Percentiles rank a stretch among this genome's conserved stretches.
phyloP scores from a whole-genome alignment of 2,797 vertebrate genomes.

The Oreochromis grahami region DNA sequence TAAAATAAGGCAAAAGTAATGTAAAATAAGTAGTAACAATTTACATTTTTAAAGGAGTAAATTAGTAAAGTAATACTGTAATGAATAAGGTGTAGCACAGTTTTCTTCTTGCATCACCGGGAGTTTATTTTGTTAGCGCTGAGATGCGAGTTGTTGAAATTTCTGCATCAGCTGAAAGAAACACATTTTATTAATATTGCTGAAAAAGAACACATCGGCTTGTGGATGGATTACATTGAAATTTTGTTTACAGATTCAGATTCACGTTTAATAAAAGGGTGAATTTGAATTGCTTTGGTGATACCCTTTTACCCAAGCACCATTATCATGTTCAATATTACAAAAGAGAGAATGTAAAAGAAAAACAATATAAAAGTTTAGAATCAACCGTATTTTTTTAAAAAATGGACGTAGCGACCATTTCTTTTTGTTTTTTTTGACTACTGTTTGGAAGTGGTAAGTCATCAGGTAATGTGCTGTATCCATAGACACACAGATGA shows the following conservation, averaged over 20 bases:
- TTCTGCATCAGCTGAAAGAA: neutral
- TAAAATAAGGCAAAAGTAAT: neutral
- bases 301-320: neutral
- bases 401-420: rapidly evolving
- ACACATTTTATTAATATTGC: neutral
- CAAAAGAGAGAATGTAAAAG: neutral
- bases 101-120: neutral
- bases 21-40: neutral
- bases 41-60: neutral
- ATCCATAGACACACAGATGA: neutral
- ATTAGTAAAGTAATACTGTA: neutral
- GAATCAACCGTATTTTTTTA: rapidly evolving
- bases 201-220: neutral
- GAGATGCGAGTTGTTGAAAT: neutral
- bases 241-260: neutral
- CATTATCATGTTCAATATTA: neutral
- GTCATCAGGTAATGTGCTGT: neutral
- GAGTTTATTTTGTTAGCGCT: rapidly evolving
- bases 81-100: neutral
- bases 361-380: neutral
- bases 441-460: neutral
- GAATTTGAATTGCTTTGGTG: neutral
- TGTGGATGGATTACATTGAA: neutral
- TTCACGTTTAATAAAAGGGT: rapidly evolving
- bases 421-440: rapidly evolving